phyloP scores from a whole-genome alignment of 2,797 vertebrate species.

The Halcyon smyrnensis region DNA sequence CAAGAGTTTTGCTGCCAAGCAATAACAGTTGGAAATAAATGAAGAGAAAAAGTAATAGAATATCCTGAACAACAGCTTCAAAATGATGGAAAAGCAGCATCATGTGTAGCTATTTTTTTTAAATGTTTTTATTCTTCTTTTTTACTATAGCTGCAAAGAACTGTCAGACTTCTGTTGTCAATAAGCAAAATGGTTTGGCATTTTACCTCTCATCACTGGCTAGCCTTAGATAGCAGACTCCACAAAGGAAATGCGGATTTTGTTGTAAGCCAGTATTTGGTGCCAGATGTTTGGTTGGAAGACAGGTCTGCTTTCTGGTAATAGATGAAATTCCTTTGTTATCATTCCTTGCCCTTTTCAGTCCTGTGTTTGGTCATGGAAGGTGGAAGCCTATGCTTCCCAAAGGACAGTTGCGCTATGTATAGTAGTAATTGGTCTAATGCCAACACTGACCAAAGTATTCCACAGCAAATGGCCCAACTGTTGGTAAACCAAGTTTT shows the following conservation, averaged over 20 bases:
- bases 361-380: not conserved
- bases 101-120: not conserved
- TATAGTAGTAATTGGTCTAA: conserved; percentile 3
- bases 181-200: not conserved
- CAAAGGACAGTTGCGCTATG: not conserved
- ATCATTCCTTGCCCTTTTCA: conserved; percentile 28
- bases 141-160: not conserved
- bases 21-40: conserved; percentile 42
- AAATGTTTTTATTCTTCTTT: not conserved
- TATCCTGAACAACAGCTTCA: conserved; percentile 6
- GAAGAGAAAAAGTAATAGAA: conserved; percentile 29
- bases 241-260: not conserved
- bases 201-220: not conserved
- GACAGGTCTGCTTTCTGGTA: not conserved
- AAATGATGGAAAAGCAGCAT: not conserved
- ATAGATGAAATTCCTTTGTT: not conserved
- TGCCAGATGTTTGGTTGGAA: not conserved
- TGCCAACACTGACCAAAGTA: not conserved
- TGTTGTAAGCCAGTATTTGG: not conserved
- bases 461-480: not conserved
- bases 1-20: conserved; percentile 37
- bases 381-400: not conserved
- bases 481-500: conserved; percentile 37
- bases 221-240: not conserved
- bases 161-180: not conserved